phyloP scores from a whole-genome alignment of 2,797 vertebrate genomes.

The Enteromius radiatus region DNA sequence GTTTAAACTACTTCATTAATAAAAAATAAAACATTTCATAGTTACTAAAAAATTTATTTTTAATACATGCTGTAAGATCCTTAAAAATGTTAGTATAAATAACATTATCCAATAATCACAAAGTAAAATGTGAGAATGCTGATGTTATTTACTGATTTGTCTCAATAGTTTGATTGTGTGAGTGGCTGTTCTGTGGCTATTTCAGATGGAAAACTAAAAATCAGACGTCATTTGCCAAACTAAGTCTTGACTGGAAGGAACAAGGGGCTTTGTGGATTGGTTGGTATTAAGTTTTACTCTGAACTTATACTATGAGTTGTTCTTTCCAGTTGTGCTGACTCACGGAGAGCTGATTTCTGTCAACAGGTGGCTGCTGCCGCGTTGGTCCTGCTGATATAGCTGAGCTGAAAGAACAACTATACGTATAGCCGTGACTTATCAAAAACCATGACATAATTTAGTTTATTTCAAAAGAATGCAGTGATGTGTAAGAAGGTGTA shows the following conservation, averaged over 20 bases:
- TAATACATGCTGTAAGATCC: no score
- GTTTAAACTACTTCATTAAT: neutral
- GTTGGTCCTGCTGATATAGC: constrained; percentile 73
- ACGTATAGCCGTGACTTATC: neutral
- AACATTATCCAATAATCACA: neutral
- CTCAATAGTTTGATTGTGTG: neutral
- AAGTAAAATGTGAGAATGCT: neutral
- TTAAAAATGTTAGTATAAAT: neutral
- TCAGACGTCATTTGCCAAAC: constrained; percentile 56
- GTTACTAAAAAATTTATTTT: neutral
- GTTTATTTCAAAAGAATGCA: neutral
- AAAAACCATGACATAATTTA: neutral
- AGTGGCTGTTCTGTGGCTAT: constrained; percentile 31
- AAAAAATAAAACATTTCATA: neutral
- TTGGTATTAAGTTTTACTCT: constrained; percentile 51
- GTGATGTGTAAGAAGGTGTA: constrained; percentile 62
- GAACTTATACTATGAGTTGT: neutral
- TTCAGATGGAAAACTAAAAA: constrained; percentile 69
- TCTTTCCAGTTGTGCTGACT: neutral
- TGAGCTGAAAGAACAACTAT: constrained; percentile 65
- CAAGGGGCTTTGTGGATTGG: constrained; percentile 82
- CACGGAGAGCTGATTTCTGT: constrained; percentile 5
- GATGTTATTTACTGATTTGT: neutral
- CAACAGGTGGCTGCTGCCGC: constrained; percentile 82
- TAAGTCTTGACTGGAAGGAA: constrained; percentile 74